phyloP scores from a whole-genome alignment of 2,888 invertebrate genomes.

The Frankliniella fusca region DNA sequence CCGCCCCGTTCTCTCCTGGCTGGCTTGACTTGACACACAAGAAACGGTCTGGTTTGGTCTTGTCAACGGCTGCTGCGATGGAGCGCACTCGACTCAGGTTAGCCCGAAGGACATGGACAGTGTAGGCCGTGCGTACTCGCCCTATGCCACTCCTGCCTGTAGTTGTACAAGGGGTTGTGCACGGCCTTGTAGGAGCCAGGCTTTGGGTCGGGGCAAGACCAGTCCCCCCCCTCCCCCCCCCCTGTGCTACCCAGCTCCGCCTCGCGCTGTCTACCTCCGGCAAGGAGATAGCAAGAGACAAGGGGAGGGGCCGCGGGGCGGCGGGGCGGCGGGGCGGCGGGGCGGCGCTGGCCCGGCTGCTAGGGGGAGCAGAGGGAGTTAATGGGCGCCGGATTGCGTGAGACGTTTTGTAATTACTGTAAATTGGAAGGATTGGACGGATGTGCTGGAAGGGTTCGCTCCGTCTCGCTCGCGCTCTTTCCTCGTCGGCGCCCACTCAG shows the following conservation, averaged over 20 bases:
- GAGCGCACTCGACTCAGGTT: too few relatives aligned
- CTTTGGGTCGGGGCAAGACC: too few relatives aligned
- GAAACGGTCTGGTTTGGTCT: too few relatives aligned
- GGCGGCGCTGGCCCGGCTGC: neutral
- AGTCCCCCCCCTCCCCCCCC: neutral
- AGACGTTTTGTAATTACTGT: conserved; percentile 26
- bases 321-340: neutral
- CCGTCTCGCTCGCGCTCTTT: neutral
- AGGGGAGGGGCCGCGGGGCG: neutral
- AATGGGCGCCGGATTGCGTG: conserved; percentile 25
- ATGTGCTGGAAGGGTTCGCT: conserved; percentile 20
- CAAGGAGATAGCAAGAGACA: conserved; percentile 20
- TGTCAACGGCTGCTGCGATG: too few relatives aligned
- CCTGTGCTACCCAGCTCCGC: neutral
- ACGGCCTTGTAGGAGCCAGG: too few relatives aligned
- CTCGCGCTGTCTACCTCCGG: conserved; percentile 10
- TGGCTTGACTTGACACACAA: too few relatives aligned
- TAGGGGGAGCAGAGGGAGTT: neutral
- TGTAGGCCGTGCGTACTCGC: too few relatives aligned
- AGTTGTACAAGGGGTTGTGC: too few relatives aligned
- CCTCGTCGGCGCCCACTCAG: too few relatives aligned
- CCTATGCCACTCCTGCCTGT: too few relatives aligned
- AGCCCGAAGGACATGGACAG: too few relatives aligned
- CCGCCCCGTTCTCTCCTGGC: too few relatives aligned
- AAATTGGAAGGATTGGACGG: conserved; percentile 26